Evolutionary conservation across 1,140 invertebrate species (phyloP).

Genomic region (Microplitis mediator): DNA sequence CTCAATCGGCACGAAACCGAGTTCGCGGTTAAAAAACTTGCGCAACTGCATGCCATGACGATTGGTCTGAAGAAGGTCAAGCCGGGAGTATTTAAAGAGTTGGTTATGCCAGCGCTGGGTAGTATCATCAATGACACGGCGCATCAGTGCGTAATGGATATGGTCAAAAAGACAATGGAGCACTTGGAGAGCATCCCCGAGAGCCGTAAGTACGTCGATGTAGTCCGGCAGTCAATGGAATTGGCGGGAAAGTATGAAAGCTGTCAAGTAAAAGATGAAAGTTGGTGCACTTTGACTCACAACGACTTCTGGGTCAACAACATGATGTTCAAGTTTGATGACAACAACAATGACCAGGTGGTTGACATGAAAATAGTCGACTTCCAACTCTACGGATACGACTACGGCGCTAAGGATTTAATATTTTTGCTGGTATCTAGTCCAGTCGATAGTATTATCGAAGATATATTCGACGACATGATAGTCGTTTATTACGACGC

Average conservation of each 20-base stretch:
- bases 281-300: conserved; percentile 64
- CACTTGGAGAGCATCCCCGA: conserved; percentile 46
- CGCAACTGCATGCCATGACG: conserved; percentile 64
- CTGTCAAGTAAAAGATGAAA: conserved; percentile 8
- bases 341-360: conserved; percentile 44
- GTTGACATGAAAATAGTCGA: conserved; percentile 68
- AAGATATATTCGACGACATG: conserved; percentile 62
- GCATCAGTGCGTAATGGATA: conserved; percentile 41
- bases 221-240: conserved; percentile 45
- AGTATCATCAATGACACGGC: conserved; percentile 36
- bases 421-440: conserved; percentile 70
- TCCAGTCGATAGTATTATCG: conserved; percentile 59
- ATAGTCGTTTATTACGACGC: conserved; percentile 63
- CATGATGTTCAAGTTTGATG: conserved; percentile 63
- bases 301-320: conserved; percentile 73
- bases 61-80: conserved; percentile 63
- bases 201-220: conserved; percentile 37
- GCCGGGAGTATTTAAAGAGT: conserved; percentile 60
- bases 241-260: conserved; percentile 18
- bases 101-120: conserved; percentile 36
- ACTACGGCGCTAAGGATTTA: conserved; percentile 65
- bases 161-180: conserved; percentile 45
- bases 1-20: conserved; percentile 61
- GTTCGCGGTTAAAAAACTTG: conserved; percentile 62
- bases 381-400: conserved; percentile 66